Evolutionary conservation across 2,888 invertebrate genomes (phyloP).

Genomic region (Cyrtodaria siliqua): DNA sequence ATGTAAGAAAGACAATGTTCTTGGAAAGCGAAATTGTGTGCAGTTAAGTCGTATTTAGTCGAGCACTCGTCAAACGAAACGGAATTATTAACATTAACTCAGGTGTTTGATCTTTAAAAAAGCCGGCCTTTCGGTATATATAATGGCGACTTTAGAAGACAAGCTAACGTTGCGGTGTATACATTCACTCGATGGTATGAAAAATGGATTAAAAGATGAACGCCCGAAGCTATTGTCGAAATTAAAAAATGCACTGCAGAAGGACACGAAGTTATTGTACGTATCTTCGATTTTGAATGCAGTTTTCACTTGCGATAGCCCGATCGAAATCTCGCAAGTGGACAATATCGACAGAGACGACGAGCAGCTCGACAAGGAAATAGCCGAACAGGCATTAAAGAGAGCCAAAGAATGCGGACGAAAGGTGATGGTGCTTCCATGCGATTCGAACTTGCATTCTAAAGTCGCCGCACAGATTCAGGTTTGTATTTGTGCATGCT

Average conservation of each 20-base stretch:
- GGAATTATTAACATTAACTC: too few species aligned
- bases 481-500: too few species aligned
- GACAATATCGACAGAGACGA: slow-evolving; percentile 21
- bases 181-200: slow-evolving; percentile 30
- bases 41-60: too few species aligned
- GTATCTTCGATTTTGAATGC: slow-evolving; percentile 17
- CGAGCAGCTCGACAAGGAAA: slow-evolving; percentile 27
- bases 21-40: too few species aligned
- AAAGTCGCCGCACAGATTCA: slow-evolving; percentile 12
- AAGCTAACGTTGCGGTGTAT: not conserved
- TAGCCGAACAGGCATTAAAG: slow-evolving; percentile 6
- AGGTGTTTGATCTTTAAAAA: too few species aligned
- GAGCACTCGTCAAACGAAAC: too few species aligned
- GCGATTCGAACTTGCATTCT: slow-evolving; percentile 26
- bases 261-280: slow-evolving; percentile 27
- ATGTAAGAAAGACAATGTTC: too few species aligned
- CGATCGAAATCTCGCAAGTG: slow-evolving; percentile 1
- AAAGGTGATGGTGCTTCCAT: slow-evolving; percentile 31
- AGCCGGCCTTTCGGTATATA: too few species aligned
- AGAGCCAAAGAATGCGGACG: not conserved
- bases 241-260: slow-evolving; percentile 31
- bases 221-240: slow-evolving; percentile 34
- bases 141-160: too few species aligned
- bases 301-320: slow-evolving; percentile 16
- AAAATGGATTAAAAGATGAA: slow-evolving; percentile 17